Conservation (phyloP, 2,888 invertebrate genomes). For the Gasteruption jaculator region DNA sequence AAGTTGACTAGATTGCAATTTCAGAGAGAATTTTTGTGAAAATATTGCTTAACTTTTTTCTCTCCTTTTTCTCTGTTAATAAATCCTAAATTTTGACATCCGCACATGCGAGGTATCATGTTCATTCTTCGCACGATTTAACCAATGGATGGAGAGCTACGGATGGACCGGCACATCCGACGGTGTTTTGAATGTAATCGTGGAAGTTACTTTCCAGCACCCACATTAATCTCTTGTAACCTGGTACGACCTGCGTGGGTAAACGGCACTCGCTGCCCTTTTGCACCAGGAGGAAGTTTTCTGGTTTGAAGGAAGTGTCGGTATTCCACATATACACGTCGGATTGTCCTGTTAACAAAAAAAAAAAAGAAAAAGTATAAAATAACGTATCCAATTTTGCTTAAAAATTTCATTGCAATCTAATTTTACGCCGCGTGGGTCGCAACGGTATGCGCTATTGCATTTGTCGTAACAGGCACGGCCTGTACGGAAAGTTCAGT, state of each 20-base stretch:
- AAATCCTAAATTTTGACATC: too few relatives aligned
- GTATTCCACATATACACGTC: slow-evolving; percentile 65
- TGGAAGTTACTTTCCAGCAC: slow-evolving; percentile 65
- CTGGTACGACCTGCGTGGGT: slow-evolving; percentile 61
- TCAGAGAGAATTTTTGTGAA: too few relatives aligned
- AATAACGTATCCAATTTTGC: neutral
- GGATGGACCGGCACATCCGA: slow-evolving; percentile 61
- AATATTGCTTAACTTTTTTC: too few relatives aligned
- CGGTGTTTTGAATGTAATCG: slow-evolving; percentile 59
- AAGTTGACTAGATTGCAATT: too few relatives aligned
- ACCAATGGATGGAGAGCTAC: slow-evolving; percentile 60
- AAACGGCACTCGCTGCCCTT: slow-evolving; percentile 59
- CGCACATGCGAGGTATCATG: neutral
- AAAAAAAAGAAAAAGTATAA: neutral
- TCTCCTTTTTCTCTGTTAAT: too few relatives aligned
- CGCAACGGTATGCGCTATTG: too few relatives aligned
- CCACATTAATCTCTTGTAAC: slow-evolving; percentile 61
- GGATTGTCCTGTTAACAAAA: slow-evolving; percentile 51
- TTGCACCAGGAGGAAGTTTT: slow-evolving; percentile 59
- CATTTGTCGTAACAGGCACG: too few relatives aligned
- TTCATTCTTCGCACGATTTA: slow-evolving; percentile 50
- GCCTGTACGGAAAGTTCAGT: too few relatives aligned
- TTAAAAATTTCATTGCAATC: too few relatives aligned
- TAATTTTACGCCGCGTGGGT: neutral
- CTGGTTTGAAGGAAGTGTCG: slow-evolving; percentile 55